A percentile compares a stretch with the other conserved stretches of the same genome.
These are phyloP conservation scores for Boulengeromyrus knoepffleri DNA, from an alignment of 2,113 vertebrate species.

Conservation along the genomic window DNA sequence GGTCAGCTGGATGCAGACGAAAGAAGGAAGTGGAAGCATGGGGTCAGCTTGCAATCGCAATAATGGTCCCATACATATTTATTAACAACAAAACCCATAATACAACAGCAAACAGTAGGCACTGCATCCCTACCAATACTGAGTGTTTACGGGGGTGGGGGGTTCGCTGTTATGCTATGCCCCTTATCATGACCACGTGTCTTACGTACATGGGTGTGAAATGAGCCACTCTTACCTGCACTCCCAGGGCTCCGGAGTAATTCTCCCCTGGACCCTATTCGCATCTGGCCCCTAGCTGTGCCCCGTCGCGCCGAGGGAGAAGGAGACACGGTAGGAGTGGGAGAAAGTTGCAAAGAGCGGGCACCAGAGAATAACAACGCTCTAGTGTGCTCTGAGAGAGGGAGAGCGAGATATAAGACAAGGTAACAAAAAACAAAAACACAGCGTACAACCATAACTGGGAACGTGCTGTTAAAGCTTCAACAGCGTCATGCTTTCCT, in stretches of 20 bases:
- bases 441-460: neutral
- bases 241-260: neutral
- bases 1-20: neutral
- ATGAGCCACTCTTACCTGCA: neutral
- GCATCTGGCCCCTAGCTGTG: constrained; percentile 9
- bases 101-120: neutral
- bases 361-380: constrained; percentile 14
- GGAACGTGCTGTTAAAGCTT: neutral
- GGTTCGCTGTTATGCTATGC: neutral
- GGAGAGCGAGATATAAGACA: neutral
- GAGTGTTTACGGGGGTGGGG: neutral
- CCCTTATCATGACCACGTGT: neutral
- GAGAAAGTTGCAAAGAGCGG: neutral
- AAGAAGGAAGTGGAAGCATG: neutral
- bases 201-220: neutral
- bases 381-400: constrained; percentile 12
- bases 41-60: neutral
- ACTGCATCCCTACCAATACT: neutral
- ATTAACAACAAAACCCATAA: neutral
- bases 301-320: neutral
- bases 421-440: too few relatives aligned
- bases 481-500: neutral
- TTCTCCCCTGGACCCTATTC: constrained; percentile 13
- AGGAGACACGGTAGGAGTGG: neutral
- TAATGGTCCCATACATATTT: neutral